Conservation (phyloP, 1,140 invertebrate species). For the Leptoteleia sp. region DNA sequence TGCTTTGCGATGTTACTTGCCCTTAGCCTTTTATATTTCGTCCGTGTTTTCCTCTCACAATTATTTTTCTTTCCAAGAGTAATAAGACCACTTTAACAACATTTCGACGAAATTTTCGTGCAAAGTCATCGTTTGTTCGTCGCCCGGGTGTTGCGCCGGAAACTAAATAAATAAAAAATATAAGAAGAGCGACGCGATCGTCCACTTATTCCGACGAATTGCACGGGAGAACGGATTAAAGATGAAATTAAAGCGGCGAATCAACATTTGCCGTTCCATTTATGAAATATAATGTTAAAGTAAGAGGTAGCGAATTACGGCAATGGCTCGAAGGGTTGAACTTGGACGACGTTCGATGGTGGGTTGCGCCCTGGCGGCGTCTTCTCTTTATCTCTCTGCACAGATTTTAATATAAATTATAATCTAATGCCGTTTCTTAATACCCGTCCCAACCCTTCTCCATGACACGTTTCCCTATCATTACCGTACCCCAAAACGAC, state of each 20-base stretch:
- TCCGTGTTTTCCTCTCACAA: conserved; percentile 60
- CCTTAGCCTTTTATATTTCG: conserved; percentile 61
- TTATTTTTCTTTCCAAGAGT: conserved; percentile 74
- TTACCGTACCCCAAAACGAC: conserved; percentile 70
- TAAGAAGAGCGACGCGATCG: too few relatives aligned
- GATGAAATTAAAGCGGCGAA: conserved; percentile 13
- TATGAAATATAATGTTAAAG: conserved; percentile 37
- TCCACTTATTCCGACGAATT: neutral
- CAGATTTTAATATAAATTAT: conserved; percentile 82
- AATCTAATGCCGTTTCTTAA: conserved; percentile 78
- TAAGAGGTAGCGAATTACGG: conserved; percentile 66
- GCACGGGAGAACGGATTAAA: neutral
- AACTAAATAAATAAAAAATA: too few relatives aligned
- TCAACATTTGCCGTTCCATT: conserved; percentile 44
- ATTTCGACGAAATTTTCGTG: too few relatives aligned
- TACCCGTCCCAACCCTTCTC: conserved; percentile 48
- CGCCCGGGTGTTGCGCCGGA: too few relatives aligned
- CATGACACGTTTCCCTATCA: conserved; percentile 59
- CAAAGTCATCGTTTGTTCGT: too few relatives aligned
- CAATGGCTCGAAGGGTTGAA: conserved; percentile 76
- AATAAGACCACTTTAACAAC: conserved; percentile 66
- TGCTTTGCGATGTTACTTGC: conserved; percentile 65
- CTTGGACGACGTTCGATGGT: conserved; percentile 63
- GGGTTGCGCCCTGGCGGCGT: conserved; percentile 58
- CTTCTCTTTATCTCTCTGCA: conserved; percentile 79